phyloP scores from a whole-genome alignment of 2,888 invertebrate genomes.

The Trypoxylon attenuatum region DNA sequence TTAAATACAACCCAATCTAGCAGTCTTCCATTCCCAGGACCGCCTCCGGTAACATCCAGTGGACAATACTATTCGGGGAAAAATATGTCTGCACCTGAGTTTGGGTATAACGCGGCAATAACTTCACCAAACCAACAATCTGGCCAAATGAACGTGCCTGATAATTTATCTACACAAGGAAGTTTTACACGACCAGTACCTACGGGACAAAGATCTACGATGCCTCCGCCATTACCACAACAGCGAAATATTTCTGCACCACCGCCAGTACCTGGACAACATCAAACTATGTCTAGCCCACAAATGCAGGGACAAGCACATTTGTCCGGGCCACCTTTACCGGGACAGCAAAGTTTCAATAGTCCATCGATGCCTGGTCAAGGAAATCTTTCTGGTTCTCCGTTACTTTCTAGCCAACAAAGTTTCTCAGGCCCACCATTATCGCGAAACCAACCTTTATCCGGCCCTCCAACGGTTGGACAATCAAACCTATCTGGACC shows the following conservation, averaged over 20 bases:
- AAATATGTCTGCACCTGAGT: conserved; percentile 27
- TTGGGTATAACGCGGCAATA: conserved; percentile 17
- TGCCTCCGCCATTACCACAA: conserved; percentile 55
- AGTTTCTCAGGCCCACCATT: conserved; percentile 44
- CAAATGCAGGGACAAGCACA: conserved; percentile 42
- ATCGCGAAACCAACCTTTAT: conserved; percentile 55
- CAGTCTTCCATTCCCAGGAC: conserved; percentile 60
- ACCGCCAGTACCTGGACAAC: conserved; percentile 5
- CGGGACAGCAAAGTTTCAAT: conserved; percentile 31
- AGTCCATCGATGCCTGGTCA: conserved; percentile 31
- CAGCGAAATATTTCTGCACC: no score
- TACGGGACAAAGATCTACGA: conserved; percentile 26
- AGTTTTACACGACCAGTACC: conserved; percentile 42
- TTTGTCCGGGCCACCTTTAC: conserved; percentile 38
- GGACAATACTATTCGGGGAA: conserved; percentile 41
- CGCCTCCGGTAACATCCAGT: conserved; percentile 39
- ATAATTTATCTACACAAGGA: conserved; percentile 34
- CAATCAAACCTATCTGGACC: conserved; percentile 23
- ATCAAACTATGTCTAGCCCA: conserved; percentile 40
- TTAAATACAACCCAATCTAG: conserved; percentile 47
- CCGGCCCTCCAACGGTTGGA: conserved; percentile 55
- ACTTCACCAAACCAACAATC: conserved; percentile 18
- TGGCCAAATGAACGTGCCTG: conserved; percentile 22
- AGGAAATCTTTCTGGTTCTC: conserved; percentile 47
- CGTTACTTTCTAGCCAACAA: conserved; percentile 25